Conservation (phyloP, 2,113 vertebrate genomes). For the Corydoras sp. region DNA sequence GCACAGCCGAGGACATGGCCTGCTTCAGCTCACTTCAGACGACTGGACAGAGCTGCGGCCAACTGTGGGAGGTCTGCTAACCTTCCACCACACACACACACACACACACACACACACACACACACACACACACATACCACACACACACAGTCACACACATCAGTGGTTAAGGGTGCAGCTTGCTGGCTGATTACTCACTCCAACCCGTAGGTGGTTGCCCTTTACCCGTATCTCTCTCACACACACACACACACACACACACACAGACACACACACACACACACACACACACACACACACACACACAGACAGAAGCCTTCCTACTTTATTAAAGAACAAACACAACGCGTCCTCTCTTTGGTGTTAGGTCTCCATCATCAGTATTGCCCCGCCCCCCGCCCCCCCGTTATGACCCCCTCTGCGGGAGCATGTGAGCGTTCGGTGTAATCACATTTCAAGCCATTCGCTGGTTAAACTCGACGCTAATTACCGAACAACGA, state of each 20-base stretch:
- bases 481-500: conserved; percentile 40
- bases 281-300: too few species aligned
- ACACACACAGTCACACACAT: conserved; percentile 11
- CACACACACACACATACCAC: conserved; percentile 12
- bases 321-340: conserved; percentile 30
- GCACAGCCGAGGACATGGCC: conserved; percentile 35
- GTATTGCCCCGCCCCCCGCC: too few species aligned
- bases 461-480: conserved; percentile 34
- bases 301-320: neutral
- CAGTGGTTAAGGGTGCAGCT: conserved; percentile 10
- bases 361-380: too few species aligned
- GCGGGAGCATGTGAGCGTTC: conserved; percentile 4
- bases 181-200: conserved; percentile 30
- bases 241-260: neutral
- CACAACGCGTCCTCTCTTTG: conserved; percentile 4
- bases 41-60: conserved; percentile 30
- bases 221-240: conserved; percentile 7
- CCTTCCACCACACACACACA: conserved; percentile 34
- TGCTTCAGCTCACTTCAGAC: conserved; percentile 39
- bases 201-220: conserved; percentile 22
- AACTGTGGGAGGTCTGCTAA: conserved; percentile 42
- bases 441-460: conserved; percentile 34
- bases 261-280: conserved; percentile 4
- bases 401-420: too few species aligned
- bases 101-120: conserved; percentile 21